These are phyloP conservation scores for Pseudachorutes palmiensis DNA, from an alignment of 1,140 invertebrate genomes.

Conservation along the genomic window DNA sequence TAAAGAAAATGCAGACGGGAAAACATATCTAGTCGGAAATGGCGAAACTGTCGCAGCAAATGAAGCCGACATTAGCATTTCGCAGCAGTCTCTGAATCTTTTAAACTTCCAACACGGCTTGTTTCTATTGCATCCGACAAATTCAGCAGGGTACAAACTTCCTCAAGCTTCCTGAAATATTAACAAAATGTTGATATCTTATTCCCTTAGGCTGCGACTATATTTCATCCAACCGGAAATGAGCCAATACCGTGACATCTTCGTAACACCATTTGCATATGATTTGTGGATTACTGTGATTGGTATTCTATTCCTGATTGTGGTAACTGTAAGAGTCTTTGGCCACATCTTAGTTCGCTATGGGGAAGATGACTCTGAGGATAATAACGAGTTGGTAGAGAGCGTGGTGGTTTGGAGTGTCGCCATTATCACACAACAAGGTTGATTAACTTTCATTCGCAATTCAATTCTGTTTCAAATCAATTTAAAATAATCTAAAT, in stretches of 20 bases:
- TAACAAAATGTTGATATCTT: background rate
- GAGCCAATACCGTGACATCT: constrained; percentile 10
- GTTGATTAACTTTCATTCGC: background rate
- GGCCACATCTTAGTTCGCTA: background rate
- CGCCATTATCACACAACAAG: constrained; percentile 21
- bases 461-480: background rate
- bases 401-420: constrained; percentile 18
- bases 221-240: constrained; percentile 19
- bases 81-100: background rate
- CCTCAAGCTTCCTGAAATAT: background rate
- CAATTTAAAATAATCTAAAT: too few relatives aligned
- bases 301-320: background rate
- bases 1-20: background rate
- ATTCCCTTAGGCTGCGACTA: background rate
- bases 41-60: background rate
- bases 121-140: background rate
- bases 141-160: background rate
- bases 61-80: constrained; percentile 1
- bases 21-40: background rate
- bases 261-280: constrained; percentile 8
- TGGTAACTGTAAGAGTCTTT: constrained; percentile 4
- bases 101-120: background rate
- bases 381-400: constrained; percentile 2
- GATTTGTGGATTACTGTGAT: constrained; percentile 15
- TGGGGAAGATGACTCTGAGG: background rate